These are phyloP conservation scores for Saiga tatarica DNA, from an alignment of 2,113 vertebrate species.

Conservation along the genomic window DNA sequence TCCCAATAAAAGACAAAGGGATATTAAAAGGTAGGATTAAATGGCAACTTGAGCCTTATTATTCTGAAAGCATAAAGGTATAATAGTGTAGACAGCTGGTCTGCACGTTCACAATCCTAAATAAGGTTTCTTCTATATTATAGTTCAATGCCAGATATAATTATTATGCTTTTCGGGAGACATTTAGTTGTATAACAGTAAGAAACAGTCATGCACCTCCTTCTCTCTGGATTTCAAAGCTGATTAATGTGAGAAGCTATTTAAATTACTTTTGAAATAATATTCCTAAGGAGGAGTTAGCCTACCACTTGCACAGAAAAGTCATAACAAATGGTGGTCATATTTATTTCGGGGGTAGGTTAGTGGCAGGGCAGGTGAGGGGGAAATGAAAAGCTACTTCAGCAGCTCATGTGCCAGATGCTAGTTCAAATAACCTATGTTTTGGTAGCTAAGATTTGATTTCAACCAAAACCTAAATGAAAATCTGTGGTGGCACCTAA, in stretches of 20 bases:
- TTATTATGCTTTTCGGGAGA: conserved; percentile 76
- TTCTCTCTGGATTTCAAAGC: conserved; percentile 71
- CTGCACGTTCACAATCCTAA: conserved; percentile 66
- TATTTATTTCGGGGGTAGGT: background rate
- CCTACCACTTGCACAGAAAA: conserved; percentile 28
- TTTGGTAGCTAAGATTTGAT: conserved; percentile 64
- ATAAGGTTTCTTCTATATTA: conserved; percentile 42
- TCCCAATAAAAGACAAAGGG: conserved; percentile 65
- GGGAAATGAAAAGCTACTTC: background rate
- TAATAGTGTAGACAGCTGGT: background rate
- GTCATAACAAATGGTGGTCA: background rate
- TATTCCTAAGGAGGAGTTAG: conserved; percentile 53
- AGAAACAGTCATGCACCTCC: conserved; percentile 49
- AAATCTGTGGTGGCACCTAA: conserved; percentile 53
- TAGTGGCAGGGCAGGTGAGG: background rate
- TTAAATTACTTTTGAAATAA: conserved; percentile 65
- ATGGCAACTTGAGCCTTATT: conserved; percentile 70
- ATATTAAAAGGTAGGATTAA: conserved; percentile 80
- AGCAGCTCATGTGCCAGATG: conserved; percentile 51
- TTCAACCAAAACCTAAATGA: conserved; percentile 70
- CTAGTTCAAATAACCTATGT: conserved; percentile 62
- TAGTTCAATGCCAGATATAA: conserved; percentile 64
- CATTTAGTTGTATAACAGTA: conserved; percentile 67
- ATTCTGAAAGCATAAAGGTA: conserved; percentile 70
- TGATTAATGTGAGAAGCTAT: conserved; percentile 77